Conservation (phyloP, 2,888 invertebrate genomes). For the Macroteleia sp. region DNA sequence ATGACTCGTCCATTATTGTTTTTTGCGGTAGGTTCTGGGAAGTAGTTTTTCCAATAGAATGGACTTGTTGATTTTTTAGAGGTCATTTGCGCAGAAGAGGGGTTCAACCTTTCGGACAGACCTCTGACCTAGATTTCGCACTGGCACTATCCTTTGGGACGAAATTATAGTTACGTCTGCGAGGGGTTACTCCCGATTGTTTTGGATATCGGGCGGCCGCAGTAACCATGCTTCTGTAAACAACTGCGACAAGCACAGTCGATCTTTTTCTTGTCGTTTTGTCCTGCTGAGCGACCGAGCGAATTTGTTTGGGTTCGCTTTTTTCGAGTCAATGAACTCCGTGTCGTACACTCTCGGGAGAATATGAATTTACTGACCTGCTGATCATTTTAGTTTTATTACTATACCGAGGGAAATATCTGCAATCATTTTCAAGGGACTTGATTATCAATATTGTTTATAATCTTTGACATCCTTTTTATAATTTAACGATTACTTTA, state of each 20-base stretch:
- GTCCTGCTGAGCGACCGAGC: slow-evolving; percentile 25
- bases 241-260: slow-evolving; percentile 17
- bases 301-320: slow-evolving; percentile 54
- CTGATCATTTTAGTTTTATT: slow-evolving; percentile 42
- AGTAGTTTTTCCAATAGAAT: slow-evolving; percentile 16
- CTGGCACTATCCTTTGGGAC: slow-evolving; percentile 6
- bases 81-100: slow-evolving; percentile 35
- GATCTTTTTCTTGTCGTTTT: slow-evolving; percentile 29
- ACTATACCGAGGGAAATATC: slow-evolving; percentile 20
- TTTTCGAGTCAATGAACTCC: slow-evolving; percentile 57
- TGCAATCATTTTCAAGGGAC: neutral
- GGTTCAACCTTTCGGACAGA: slow-evolving; percentile 30
- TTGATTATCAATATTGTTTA: slow-evolving; percentile 11
- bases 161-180: slow-evolving; percentile 4
- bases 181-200: neutral
- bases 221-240: slow-evolving; percentile 20
- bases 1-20: slow-evolving; percentile 16
- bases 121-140: slow-evolving; percentile 32
- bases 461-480: no score
- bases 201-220: neutral
- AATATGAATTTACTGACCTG: slow-evolving; percentile 48
- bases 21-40: slow-evolving; percentile 26
- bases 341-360: slow-evolving; percentile 32
- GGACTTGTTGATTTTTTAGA: slow-evolving; percentile 51
- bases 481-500: no score